Conservation (phyloP, 2,797 vertebrate genomes). For the Poeciliopsis presidionis region DNA sequence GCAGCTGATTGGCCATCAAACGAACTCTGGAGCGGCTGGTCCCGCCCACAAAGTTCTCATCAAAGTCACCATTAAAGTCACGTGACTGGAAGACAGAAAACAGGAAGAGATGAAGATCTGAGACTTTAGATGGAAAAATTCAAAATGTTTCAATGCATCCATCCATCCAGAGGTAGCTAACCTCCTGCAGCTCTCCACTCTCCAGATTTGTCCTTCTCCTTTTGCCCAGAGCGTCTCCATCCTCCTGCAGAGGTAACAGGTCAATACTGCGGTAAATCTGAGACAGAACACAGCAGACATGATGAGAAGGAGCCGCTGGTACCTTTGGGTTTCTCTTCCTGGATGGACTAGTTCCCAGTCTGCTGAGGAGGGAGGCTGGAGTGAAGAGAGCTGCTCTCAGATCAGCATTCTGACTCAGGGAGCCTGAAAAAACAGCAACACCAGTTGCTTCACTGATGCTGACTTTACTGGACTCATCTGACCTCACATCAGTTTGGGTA, state of each 20-base stretch:
- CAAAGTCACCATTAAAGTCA: slow-evolving; percentile 53
- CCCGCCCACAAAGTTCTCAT: slow-evolving; percentile 69
- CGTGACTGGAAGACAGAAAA: slow-evolving; percentile 63
- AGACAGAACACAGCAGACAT: neutral
- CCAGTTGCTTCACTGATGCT: neutral
- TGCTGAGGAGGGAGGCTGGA: slow-evolving; percentile 91
- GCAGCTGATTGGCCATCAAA: slow-evolving; percentile 90
- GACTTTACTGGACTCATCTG: neutral
- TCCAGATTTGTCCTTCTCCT: slow-evolving; percentile 84
- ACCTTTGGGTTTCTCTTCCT: slow-evolving; percentile 93
- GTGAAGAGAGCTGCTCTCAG: slow-evolving; percentile 85
- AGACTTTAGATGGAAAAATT: neutral
- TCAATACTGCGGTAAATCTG: neutral
- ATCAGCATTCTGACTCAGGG: slow-evolving; percentile 80
- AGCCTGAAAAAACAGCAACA: slow-evolving; percentile 69
- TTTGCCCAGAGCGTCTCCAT: slow-evolving; percentile 84
- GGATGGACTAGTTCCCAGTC: slow-evolving; percentile 89
- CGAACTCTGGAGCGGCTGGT: slow-evolving; percentile 88
- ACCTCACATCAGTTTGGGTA: neutral
- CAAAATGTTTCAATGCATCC: neutral
- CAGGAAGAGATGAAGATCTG: neutral
- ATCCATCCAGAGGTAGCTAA: slow-evolving; percentile 20
- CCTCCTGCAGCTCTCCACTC: slow-evolving; percentile 82
- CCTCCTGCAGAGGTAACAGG: slow-evolving; percentile 38
- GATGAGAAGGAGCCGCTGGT: neutral